Conservation (phyloP, 2,797 vertebrate genomes). For the Xerus rutilus region DNA sequence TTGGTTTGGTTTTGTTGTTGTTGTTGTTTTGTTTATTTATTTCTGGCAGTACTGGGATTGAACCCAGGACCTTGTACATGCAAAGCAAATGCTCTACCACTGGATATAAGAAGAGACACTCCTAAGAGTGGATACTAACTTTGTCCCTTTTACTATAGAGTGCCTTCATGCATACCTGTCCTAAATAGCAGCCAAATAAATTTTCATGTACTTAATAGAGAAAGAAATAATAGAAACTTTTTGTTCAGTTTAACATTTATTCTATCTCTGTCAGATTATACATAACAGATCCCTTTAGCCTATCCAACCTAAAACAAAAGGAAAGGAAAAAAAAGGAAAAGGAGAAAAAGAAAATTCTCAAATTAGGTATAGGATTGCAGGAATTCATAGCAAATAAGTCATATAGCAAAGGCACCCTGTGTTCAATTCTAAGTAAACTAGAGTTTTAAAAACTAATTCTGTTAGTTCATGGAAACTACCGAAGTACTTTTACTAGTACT, state of each 20-base stretch:
- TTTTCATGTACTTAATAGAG: background rate
- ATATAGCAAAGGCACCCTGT: background rate
- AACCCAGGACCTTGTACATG: too few relatives aligned
- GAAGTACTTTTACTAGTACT: background rate
- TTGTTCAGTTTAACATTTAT: background rate
- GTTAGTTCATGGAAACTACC: background rate
- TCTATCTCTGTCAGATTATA: constrained; percentile 4
- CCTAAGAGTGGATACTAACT: background rate
- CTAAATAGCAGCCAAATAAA: background rate
- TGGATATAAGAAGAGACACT: background rate
- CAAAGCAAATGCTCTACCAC: too few relatives aligned
- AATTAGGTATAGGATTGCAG: background rate
- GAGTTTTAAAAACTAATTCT: background rate
- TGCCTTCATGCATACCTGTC: background rate
- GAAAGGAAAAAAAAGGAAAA: constrained; percentile 19
- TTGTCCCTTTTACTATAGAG: background rate
- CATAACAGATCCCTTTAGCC: background rate
- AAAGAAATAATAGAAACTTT: constrained; percentile 11
- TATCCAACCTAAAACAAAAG: background rate
- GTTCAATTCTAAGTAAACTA: background rate
- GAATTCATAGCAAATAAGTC: background rate
- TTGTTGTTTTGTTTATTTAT: too few relatives aligned
- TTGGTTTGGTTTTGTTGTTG: too few relatives aligned
- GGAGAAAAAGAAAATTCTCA: background rate
- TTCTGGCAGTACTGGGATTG: too few relatives aligned